Percentiles rank a stretch among this genome's conserved stretches.
Conservation (phyloP, 2,888 invertebrate genomes). For the Agrochola lychnidis region DNA sequence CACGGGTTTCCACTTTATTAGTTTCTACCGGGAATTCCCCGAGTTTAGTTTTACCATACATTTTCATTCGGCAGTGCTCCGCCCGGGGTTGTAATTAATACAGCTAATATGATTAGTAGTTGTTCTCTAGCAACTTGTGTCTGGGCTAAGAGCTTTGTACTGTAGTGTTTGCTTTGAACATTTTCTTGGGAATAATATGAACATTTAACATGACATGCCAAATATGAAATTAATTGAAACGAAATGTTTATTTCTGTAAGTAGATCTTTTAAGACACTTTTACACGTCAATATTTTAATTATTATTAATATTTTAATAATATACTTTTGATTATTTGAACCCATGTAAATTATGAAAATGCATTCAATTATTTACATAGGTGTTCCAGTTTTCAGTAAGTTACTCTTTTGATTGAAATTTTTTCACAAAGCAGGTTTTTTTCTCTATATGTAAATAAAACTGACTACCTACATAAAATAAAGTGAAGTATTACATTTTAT, state of each 20-base stretch:
- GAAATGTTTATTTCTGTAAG: too few species aligned
- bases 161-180: conserved; percentile 24
- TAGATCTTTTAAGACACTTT: too few species aligned
- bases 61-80: conserved; percentile 87
- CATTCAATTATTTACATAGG: not conserved
- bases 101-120: conserved; percentile 89
- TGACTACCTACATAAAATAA: conserved; percentile 28
- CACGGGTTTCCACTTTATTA: conserved; percentile 70
- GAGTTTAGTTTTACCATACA: conserved; percentile 78
- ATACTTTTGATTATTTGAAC: too few species aligned
- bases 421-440: not conserved
- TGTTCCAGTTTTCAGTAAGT: not conserved
- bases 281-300: too few species aligned
- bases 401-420: not conserved
- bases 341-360: not conserved
- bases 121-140: conserved; percentile 79
- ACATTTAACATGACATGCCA: not conserved
- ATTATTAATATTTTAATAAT: too few species aligned
- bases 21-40: conserved; percentile 66
- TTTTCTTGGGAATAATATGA: conserved; percentile 5
- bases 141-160: conserved; percentile 33
- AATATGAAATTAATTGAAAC: not conserved
- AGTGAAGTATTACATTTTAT: conserved; percentile 55
- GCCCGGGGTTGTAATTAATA: conserved; percentile 86
- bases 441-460: conserved; percentile 41